Evolutionary conservation across 2,797 vertebrate species (phyloP).

Genomic region (Ataeniobius toweri): DNA sequence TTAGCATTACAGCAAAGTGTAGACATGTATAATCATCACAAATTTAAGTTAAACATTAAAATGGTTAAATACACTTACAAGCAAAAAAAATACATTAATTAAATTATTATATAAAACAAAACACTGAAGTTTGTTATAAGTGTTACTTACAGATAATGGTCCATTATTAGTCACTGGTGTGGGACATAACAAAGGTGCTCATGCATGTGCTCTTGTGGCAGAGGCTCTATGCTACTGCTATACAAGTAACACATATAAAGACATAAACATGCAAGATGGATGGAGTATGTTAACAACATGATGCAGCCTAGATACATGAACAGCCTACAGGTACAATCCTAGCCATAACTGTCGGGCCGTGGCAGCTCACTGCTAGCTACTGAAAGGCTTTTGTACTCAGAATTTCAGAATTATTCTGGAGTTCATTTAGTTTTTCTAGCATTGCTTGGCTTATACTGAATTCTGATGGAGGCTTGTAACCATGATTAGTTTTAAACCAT

Average conservation of each 20-base stretch:
- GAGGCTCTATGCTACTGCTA: conserved; percentile 43
- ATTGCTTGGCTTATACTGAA: neutral
- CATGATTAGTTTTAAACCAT: neutral
- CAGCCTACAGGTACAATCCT: conserved; percentile 55
- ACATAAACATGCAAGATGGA: conserved; percentile 64
- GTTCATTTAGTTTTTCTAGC: neutral
- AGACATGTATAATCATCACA: conserved; percentile 51
- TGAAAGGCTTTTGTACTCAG: no score
- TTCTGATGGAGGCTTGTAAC: neutral
- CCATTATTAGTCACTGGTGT: conserved; percentile 60
- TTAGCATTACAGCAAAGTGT: conserved; percentile 51
- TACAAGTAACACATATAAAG: conserved; percentile 47
- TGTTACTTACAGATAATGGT: conserved; percentile 60
- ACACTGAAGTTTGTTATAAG: conserved; percentile 32
- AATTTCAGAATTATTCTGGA: neutral
- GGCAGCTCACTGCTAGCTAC: neutral
- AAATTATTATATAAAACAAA: neutral
- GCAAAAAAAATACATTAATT: conserved; percentile 24
- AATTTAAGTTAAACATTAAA: conserved; percentile 40
- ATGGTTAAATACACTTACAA: conserved; percentile 3
- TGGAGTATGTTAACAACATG: conserved; percentile 33
- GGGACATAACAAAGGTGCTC: conserved; percentile 52
- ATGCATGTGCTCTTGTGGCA: conserved; percentile 52
- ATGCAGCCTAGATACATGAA: conserved; percentile 38
- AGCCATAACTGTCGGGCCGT: conserved; percentile 32